Conservation (phyloP, 2,797 vertebrate genomes). For the Halcyon leucocephala region DNA sequence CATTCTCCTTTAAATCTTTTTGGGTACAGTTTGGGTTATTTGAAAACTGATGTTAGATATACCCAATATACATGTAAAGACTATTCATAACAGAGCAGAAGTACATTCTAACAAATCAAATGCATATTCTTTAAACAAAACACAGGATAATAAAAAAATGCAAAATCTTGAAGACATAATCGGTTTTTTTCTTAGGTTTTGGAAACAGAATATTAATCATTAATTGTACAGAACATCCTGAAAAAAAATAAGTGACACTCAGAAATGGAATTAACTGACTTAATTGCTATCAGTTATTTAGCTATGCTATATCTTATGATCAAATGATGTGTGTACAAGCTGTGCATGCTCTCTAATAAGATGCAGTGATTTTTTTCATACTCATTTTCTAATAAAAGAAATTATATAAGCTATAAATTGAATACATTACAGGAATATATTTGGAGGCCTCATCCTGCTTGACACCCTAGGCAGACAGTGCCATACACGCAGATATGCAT, state of each 20-base stretch:
- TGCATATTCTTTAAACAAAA: background rate
- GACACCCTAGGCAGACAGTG: background rate
- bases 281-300: background rate
- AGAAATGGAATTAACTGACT: slow-evolving; percentile 1
- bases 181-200: slow-evolving; percentile 7
- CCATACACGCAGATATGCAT: background rate
- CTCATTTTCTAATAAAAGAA: slow-evolving; percentile 27
- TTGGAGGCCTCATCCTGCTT: background rate
- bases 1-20: slow-evolving; percentile 47
- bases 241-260: background rate
- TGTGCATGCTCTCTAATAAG: background rate
- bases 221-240: background rate
- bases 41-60: slow-evolving; percentile 16
- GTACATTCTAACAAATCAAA: background rate
- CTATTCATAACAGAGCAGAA: background rate
- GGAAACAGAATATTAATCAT: background rate
- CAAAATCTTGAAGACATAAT: background rate
- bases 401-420: background rate
- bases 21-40: slow-evolving; percentile 36
- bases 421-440: background rate
- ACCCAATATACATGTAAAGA: background rate
- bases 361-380: background rate
- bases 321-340: background rate
- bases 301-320: background rate
- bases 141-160: background rate